Evolutionary conservation across 2,888 invertebrate species (phyloP), one percentile per base, ranked within the genome.

Genomic region (Limenitis camilla): DNA sequence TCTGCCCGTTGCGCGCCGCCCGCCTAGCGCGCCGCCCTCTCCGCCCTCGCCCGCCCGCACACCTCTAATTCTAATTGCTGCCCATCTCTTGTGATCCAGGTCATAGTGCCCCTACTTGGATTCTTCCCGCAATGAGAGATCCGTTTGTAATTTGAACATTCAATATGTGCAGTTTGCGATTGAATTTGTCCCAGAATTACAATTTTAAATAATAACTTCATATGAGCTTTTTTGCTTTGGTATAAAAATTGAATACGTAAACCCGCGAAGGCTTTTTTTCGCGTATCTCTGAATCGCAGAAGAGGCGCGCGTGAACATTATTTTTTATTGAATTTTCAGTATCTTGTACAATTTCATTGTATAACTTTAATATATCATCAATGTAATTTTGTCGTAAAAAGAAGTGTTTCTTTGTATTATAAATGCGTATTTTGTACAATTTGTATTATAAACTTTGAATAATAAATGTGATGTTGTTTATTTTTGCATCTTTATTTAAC

Each of bases 21-120:
- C 59, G 50, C 50, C 50, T 40, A 50, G 40, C 40, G 49, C 38
- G 56, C 61, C 63, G 61, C 63, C 59, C 65, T 60, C 6, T 36
- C 60, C 66, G 51, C 59, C 59, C 58, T 60, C 56, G 49, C 67
- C 69, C 64, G 63, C 68, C 69, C 75, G 66, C 69, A 53, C 72
- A 71, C 74, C 73, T 75, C 72, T 75, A 74, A 75, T 78, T 81
- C 76, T 79, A 81, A 84, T 81, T 84, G 81, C 76, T 82, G 72
- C 70, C 78, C 75, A 79, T 79, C 78, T 80, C 72, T 71, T 67
- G 71, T 76, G 67, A 82, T 79, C 67, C 82, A 81, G 82, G 82
- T 81, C 82, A 82, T 83, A 76, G 79, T 79, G 77, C 80, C 76
- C 80, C 76, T 79, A 78, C 75, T 73, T 68, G 64, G 72, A 75